Base-by-base conservation (phyloP, 2,797 vertebrate genomes). In the Sebastes trivittatus region DNA sequence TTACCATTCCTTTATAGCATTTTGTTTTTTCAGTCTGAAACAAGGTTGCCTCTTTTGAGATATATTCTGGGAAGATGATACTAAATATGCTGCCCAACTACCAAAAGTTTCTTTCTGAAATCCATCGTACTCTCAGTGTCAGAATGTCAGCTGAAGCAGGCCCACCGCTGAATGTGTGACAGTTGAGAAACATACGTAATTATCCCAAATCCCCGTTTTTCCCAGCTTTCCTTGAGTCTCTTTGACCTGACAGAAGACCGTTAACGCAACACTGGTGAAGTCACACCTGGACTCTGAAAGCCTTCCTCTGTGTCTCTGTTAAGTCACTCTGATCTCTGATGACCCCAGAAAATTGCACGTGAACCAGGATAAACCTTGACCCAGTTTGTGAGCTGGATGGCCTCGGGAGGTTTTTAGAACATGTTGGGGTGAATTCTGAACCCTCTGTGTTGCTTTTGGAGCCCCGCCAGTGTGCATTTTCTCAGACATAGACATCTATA, bases 341-440 rank as follows among this genome's bases (percentile, higher is more conserved):
- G 92, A 95, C 93, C 92, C 87, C 66, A 78, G 79, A 90, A 91
- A 90, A 90, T 90, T 92, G 77, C 82, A 83, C 85, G 79, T 95
- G 92, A 94, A 94, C 93, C 84, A 13, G 92, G 86, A 93, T 91
- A 93, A 95, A 92, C 92, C 89, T 89, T 93, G 91, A 93, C 92
- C 93, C 78, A 90, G 72, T 94, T 94, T 93, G 85, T 49, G 87
- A 88, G 73, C 79, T 77, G 86, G 85, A 89, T 70, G 72, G 84
- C 88, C 89, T 91, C 89, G 9, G 55, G 88, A 91, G 91, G 90
- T 80, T 87, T 83, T 87, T 61, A 87, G 90, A 91, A 78, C 85
- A 89, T 75, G 86, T 91, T 61, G 61, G 83, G 81, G 75, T 91
- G 88, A 91, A 87, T 95, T 92, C 70, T 93, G 89, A 94, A 87